Conservation (phyloP, 1,140 invertebrate species). For the Sesamia nonagrioides region DNA sequence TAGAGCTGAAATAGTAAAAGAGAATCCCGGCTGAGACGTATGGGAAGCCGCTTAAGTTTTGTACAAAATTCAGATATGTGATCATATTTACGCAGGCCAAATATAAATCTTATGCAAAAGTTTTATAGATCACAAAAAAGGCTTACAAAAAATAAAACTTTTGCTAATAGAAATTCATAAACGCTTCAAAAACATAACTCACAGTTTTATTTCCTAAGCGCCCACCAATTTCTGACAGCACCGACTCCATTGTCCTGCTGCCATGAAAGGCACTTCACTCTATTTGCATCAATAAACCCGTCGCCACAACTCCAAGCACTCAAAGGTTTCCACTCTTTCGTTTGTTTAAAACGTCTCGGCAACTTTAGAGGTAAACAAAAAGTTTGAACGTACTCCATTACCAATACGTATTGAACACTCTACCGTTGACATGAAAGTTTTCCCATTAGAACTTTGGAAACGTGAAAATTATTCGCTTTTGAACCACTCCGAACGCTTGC, state of each 20-base stretch:
- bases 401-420: constrained; percentile 50
- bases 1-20: too few relatives aligned
- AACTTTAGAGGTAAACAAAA: constrained; percentile 57
- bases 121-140: too few relatives aligned
- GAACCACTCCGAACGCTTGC: constrained; percentile 14
- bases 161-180: neutral
- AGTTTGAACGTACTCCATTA: constrained; percentile 37
- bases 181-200: constrained; percentile 4
- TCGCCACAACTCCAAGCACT: constrained; percentile 6
- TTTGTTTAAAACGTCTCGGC: constrained; percentile 37
- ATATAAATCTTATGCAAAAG: too few relatives aligned
- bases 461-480: constrained; percentile 53
- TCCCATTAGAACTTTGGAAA: constrained; percentile 56
- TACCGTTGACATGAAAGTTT: constrained; percentile 54
- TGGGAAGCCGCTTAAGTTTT: too few relatives aligned
- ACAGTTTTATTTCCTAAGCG: neutral
- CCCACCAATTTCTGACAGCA: constrained; percentile 9
- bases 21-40: too few relatives aligned
- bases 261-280: constrained; percentile 32
- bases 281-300: constrained; percentile 32
- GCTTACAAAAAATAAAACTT: neutral
- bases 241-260: neutral
- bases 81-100: too few relatives aligned
- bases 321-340: constrained; percentile 37
- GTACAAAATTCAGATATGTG: too few relatives aligned